Base-by-base conservation (phyloP, 2,797 vertebrate genomes). In the Hoplostethus atlanticus region DNA sequence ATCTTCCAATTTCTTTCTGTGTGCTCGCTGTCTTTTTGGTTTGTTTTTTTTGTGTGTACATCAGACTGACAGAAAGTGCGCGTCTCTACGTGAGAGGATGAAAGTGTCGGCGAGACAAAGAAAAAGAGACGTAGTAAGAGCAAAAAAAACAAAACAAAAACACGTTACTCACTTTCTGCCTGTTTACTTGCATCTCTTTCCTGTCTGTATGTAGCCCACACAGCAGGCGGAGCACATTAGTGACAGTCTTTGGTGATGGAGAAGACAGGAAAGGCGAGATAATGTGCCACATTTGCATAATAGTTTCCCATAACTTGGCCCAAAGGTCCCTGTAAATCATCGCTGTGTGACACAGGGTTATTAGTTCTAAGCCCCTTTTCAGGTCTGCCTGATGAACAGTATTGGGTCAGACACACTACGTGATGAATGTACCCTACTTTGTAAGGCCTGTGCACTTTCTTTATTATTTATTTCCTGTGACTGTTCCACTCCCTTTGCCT, bases 371-470 rank as follows among this genome's bases (percentile, higher is more conserved):
- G 50, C 53, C 80, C 55, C 56, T 87, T 86, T 76, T 42, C 58
- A 71, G 75, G 76, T 82, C 50, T 80, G 62, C 66, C 71, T 82
- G 72, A 84, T 61, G 72, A 88, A 87, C 81, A 87, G 84, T 76
- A 83, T 68, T 81, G 67, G 85, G 81, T 89, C 83, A 85, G 55
- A 67, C 68, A 36, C 68, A 21, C 21, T 21, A 65, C 55, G 63
- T 81, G 76, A 87, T 81, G 53, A 84, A 86, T 80, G 71, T 71
- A 85, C 16, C 84, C 85, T 73, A 84, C 68, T 84, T 88, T 78
- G 53, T 76, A 68, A 48, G 16, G 68, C 73, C 51, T 36, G 42
- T 63, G 70, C 68, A 71, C 71, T 80, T 77, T 77, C 5, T 69
- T 74, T 30, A 78, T 69, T 78, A 83, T 82, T 78, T 74, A 80